These are phyloP conservation scores for Theocolax elegans DNA, from an alignment of 1,140 invertebrate species.

Conservation along the genomic window DNA sequence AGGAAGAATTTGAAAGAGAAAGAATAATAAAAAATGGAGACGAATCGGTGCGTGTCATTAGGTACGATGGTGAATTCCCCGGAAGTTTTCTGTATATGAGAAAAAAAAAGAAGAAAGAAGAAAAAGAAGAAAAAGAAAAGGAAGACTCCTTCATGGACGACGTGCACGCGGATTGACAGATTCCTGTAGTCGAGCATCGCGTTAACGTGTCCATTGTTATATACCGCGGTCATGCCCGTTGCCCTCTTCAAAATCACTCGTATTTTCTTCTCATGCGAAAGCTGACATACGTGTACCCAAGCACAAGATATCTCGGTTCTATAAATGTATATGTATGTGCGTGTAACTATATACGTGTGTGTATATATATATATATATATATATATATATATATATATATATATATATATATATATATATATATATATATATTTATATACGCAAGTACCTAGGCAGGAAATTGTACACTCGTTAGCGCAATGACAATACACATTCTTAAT, in stretches of 20 bases:
- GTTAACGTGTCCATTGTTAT: conserved; percentile 56
- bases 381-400: too few relatives aligned
- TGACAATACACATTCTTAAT: neutral
- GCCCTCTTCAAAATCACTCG: conserved; percentile 52
- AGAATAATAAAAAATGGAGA: conserved; percentile 39
- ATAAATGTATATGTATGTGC: too few relatives aligned
- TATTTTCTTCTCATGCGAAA: conserved; percentile 37
- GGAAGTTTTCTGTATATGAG: conserved; percentile 50
- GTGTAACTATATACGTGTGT: too few relatives aligned
- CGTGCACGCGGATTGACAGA: conserved; percentile 64
- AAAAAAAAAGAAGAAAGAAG: conserved; percentile 1
- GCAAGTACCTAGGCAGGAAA: too few relatives aligned
- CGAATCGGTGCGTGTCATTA: conserved; percentile 65
- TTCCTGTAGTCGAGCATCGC: conserved; percentile 54
- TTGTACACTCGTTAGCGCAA: neutral
- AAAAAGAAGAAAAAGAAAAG: conserved; percentile 44
- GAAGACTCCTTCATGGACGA: conserved; percentile 61
- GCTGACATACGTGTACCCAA: too few relatives aligned
- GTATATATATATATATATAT: too few relatives aligned
- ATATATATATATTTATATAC: too few relatives aligned
- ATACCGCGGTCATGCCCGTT: conserved; percentile 59
- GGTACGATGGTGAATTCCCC: conserved; percentile 56
- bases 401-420: too few relatives aligned
- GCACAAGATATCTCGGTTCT: too few relatives aligned
- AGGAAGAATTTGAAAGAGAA: conserved; percentile 5